Conservation (phyloP, 2,888 invertebrate species). For the Drepana falcataria region DNA sequence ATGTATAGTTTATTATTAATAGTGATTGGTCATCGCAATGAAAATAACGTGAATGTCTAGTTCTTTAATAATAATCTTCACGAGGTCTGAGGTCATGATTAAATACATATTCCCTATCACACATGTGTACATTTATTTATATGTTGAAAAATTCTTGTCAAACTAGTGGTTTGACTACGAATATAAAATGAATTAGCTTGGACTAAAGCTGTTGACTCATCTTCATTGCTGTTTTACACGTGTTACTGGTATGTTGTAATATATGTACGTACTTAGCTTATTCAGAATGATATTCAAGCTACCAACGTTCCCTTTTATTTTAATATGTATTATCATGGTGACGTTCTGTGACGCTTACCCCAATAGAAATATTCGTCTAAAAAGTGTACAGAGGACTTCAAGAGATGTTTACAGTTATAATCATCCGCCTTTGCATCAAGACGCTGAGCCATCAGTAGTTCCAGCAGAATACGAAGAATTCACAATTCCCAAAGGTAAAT, state of each 20-base stretch:
- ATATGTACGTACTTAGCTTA: constrained; percentile 17
- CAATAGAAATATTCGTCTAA: constrained; percentile 3
- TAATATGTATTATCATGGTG: constrained; percentile 20
- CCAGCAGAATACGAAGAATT: constrained; percentile 17
- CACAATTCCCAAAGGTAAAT: constrained; percentile 4
- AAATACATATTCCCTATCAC: constrained; percentile 9
- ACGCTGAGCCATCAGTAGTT: constrained; percentile 26
- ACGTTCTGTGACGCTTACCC: constrained; percentile 16
- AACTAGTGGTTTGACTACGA: constrained; percentile 53
- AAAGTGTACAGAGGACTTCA: constrained; percentile 11
- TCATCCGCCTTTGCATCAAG: constrained; percentile 38
- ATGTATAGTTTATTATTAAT: too few species aligned
- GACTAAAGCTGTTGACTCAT: constrained; percentile 41
- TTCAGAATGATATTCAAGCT: constrained; percentile 22
- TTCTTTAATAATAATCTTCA: constrained; percentile 17
- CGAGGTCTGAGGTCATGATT: constrained; percentile 36
- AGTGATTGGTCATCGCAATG: too few species aligned
- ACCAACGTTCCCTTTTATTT: constrained; percentile 15
- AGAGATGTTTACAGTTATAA: constrained; percentile 22
- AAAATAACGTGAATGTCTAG: constrained; percentile 6
- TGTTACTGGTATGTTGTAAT: constrained; percentile 41
- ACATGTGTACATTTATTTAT: background rate
- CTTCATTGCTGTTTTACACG: constrained; percentile 51
- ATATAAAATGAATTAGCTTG: constrained; percentile 35
- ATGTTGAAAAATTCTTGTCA: constrained; percentile 40